These are phyloP conservation scores for Crocidura indochinensis DNA, from an alignment of 2,797 vertebrate species.

Conservation along the genomic window DNA sequence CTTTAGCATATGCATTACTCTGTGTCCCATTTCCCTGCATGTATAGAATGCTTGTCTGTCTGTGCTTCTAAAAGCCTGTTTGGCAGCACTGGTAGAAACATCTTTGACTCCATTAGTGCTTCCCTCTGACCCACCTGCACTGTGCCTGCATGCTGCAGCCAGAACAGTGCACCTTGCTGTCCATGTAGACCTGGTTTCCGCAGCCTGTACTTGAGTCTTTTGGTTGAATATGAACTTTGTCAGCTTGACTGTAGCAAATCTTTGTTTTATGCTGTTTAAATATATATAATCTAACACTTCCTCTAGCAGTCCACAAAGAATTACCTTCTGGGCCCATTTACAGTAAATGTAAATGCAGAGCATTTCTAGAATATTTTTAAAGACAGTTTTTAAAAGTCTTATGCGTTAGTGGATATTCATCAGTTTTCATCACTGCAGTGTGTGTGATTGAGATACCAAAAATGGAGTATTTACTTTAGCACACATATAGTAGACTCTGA, in stretches of 20 bases:
- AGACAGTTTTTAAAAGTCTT: neutral
- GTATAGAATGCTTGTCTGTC: slow-evolving; percentile 68
- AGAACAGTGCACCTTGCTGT: neutral
- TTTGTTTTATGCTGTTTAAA: neutral
- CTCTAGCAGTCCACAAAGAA: neutral
- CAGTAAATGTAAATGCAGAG: slow-evolving; percentile 35
- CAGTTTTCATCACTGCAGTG: neutral
- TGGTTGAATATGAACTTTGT: slow-evolving; percentile 25
- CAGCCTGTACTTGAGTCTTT: neutral
- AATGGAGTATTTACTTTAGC: neutral
- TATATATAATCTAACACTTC: neutral
- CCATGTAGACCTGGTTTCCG: neutral
- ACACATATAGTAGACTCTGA: neutral
- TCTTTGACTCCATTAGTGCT: slow-evolving; percentile 15
- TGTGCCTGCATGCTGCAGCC: slow-evolving; percentile 29
- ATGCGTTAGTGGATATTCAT: neutral
- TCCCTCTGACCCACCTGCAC: slow-evolving; percentile 52
- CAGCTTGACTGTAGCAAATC: neutral
- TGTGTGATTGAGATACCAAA: neutral
- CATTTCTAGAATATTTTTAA: neutral
- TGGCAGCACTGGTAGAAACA: slow-evolving; percentile 68
- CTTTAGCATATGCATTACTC: slow-evolving; percentile 4
- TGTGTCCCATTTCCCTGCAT: slow-evolving; percentile 68
- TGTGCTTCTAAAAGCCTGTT: slow-evolving; percentile 59
- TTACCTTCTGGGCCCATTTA: slow-evolving; percentile 2